phyloP scores from a whole-genome alignment of 2,113 vertebrate genomes.

The Entosphenus tridentatus region DNA sequence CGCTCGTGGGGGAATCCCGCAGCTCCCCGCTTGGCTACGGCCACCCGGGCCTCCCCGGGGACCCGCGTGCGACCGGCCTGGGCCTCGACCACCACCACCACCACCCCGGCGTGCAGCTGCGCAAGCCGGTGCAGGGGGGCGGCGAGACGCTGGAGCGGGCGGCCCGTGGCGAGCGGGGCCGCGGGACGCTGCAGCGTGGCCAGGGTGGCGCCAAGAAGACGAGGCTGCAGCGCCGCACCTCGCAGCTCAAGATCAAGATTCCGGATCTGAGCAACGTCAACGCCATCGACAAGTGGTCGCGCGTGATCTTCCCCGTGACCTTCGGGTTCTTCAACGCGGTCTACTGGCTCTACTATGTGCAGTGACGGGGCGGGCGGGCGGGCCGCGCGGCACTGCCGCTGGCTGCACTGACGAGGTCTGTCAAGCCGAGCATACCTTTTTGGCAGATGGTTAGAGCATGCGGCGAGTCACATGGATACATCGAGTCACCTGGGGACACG shows the following conservation, averaged over 20 bases:
- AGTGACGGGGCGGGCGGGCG: slow-evolving; percentile 18
- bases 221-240: slow-evolving; percentile 39
- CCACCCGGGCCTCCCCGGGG: neutral
- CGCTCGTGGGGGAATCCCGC: neutral
- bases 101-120: slow-evolving; percentile 1
- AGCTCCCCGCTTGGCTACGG: slow-evolving; percentile 3
- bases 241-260: slow-evolving; percentile 80
- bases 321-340: slow-evolving; percentile 81
- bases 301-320: slow-evolving; percentile 61
- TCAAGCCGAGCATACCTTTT: too few relatives aligned
- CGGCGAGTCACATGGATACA: too few relatives aligned
- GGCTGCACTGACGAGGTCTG: too few relatives aligned
- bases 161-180: slow-evolving; percentile 40
- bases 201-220: slow-evolving; percentile 40
- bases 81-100: slow-evolving; percentile 1
- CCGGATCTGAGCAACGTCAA: slow-evolving; percentile 80
- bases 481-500: too few relatives aligned
- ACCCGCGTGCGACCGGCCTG: neutral
- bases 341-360: slow-evolving; percentile 85
- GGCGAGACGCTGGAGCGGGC: slow-evolving; percentile 21
- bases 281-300: slow-evolving; percentile 85
- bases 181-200: slow-evolving; percentile 31
- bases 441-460: too few relatives aligned
- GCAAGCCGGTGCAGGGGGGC: neutral
- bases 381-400: too few relatives aligned